Evolutionary conservation across 2,113 vertebrate genomes (phyloP).

Genomic region (Amia ocellicauda): DNA sequence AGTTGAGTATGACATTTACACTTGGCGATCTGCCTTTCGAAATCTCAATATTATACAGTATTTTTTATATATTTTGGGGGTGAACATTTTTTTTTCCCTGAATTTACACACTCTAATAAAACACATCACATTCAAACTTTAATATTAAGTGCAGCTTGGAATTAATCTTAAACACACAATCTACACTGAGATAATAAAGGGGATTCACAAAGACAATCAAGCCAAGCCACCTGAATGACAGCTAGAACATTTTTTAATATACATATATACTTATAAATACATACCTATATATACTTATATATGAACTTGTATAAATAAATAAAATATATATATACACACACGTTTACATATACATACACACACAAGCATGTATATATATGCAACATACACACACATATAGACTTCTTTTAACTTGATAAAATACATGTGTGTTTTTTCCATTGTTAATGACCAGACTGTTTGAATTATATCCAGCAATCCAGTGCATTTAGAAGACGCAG

Average conservation of each 20-base stretch:
- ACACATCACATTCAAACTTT: slow-evolving; percentile 64
- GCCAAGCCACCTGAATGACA: too few species aligned
- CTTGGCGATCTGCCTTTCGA: slow-evolving; percentile 27
- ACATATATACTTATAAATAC: too few species aligned
- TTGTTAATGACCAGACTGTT: slow-evolving; percentile 12
- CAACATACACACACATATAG: too few species aligned
- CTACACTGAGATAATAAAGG: too few species aligned
- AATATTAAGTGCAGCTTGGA: slow-evolving; percentile 50
- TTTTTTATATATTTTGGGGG: too few species aligned
- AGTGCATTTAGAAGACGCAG: slow-evolving; percentile 16
- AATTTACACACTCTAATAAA: slow-evolving; percentile 55
- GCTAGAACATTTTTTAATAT: too few species aligned
- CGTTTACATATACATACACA: neutral
- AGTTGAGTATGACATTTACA: slow-evolving; percentile 59
- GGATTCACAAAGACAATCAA: too few species aligned
- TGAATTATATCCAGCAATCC: slow-evolving; percentile 20
- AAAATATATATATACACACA: slow-evolving; percentile 17
- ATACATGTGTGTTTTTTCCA: neutral
- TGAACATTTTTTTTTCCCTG: slow-evolving; percentile 36
- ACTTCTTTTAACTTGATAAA: neutral
- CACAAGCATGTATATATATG: too few species aligned
- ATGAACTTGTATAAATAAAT: too few species aligned
- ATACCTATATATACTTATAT: too few species aligned
- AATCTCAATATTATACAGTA: slow-evolving; percentile 51
- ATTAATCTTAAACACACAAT: slow-evolving; percentile 40